These are phyloP conservation scores for Plestiodon gilberti DNA, from an alignment of 2,113 vertebrate genomes.

Conservation along the genomic window DNA sequence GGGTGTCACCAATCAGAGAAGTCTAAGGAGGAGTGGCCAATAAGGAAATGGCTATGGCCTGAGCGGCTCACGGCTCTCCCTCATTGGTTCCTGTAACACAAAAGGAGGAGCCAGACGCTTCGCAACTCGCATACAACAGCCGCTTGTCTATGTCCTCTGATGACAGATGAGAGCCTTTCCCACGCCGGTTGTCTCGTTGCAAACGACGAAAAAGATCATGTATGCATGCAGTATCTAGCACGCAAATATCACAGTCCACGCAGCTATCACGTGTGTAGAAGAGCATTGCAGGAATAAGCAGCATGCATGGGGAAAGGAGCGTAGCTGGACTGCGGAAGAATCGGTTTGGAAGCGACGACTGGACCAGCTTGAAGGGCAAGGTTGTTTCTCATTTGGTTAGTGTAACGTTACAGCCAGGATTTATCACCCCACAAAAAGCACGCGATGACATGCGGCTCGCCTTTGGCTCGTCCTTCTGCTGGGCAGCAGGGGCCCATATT, in stretches of 20 bases:
- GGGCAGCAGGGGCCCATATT: neutral
- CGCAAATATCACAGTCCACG: neutral
- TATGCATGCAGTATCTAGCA: too few relatives aligned
- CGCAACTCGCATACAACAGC: neutral
- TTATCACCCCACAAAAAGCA: neutral
- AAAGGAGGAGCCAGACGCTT: neutral
- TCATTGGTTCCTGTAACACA: neutral
- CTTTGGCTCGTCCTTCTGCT: neutral
- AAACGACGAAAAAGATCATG: neutral
- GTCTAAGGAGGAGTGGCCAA: neutral
- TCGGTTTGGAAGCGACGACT: neutral
- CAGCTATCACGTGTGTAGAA: neutral
- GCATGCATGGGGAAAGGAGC: neutral
- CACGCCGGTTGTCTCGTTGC: neutral
- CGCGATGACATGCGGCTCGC: neutral
- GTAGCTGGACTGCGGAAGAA: neutral
- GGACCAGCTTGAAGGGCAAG: neutral
- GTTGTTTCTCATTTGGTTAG: neutral
- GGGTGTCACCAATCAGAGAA: constrained; percentile 7
- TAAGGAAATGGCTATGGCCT: neutral
- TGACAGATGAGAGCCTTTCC: neutral
- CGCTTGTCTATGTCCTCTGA: neutral
- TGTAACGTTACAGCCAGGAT: neutral
- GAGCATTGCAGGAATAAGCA: neutral
- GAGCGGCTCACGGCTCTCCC: neutral